A percentile compares a stretch with the other conserved stretches of the same genome.
These are phyloP conservation scores for Choristoneura fumiferana DNA, from an alignment of 1,140 invertebrate genomes.

Conservation along the genomic window DNA sequence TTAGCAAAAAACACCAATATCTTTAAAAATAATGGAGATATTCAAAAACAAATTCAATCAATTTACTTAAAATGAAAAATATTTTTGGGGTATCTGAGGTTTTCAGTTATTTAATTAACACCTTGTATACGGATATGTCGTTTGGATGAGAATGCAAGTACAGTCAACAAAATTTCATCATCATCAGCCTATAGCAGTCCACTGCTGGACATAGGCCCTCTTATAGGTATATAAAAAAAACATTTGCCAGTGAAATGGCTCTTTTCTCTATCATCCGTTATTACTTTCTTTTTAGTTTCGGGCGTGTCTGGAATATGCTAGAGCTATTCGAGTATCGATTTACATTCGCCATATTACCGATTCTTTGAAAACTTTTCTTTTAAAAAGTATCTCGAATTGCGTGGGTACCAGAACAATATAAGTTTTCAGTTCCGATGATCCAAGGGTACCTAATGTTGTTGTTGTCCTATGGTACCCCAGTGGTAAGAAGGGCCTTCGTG, in stretches of 20 bases:
- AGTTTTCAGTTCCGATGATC: neutral
- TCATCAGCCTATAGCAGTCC: too few relatives aligned
- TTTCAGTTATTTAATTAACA: too few relatives aligned
- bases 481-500: neutral
- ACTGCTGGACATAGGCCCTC: too few relatives aligned
- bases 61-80: too few relatives aligned
- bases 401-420: neutral
- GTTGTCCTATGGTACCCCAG: neutral
- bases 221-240: too few relatives aligned
- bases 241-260: neutral
- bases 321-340: slow-evolving; percentile 2
- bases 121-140: too few relatives aligned
- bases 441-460: neutral
- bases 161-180: too few relatives aligned
- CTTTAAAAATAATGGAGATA: too few relatives aligned
- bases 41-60: too few relatives aligned
- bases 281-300: slow-evolving; percentile 13
- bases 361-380: slow-evolving; percentile 1
- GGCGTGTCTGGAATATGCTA: slow-evolving; percentile 6
- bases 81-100: too few relatives aligned
- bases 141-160: too few relatives aligned
- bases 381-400: neutral
- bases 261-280: neutral
- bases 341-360: neutral
- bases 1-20: too few relatives aligned